These are phyloP conservation scores for Gryllus bimaculatus DNA, from an alignment of 1,140 invertebrate species.

Conservation along the genomic window DNA sequence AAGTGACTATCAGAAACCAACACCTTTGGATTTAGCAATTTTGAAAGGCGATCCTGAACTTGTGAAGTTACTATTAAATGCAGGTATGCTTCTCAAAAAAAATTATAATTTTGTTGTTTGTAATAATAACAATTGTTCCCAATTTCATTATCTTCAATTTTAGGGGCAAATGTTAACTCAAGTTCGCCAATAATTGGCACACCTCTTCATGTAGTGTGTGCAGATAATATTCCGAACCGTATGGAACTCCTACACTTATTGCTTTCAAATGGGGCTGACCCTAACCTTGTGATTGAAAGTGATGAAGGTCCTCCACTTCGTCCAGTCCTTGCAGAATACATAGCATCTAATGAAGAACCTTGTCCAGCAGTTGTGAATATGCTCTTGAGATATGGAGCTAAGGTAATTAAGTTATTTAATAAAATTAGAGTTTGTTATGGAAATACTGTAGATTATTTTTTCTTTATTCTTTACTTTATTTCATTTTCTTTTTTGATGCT, in stretches of 20 bases:
- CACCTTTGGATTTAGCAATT: constrained; percentile 73
- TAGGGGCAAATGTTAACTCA: constrained; percentile 71
- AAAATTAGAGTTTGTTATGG: no score
- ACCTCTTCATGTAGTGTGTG: constrained; percentile 75
- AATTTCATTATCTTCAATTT: constrained; percentile 12
- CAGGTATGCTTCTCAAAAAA: constrained; percentile 41
- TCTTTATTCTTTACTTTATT: no score
- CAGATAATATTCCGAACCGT: constrained; percentile 65
- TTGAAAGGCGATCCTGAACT: constrained; percentile 67
- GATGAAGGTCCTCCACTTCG: constrained; percentile 58
- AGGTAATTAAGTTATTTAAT: constrained; percentile 36
- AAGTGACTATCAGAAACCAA: constrained; percentile 65
- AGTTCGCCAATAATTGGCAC: constrained; percentile 75
- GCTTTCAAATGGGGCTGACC: constrained; percentile 63
- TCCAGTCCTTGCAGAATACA: constrained; percentile 72
- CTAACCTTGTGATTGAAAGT: constrained; percentile 65
- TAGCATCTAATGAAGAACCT: constrained; percentile 63
- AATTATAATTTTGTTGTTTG: not conserved
- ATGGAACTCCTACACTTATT: constrained; percentile 51
- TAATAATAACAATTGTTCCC: not conserved
- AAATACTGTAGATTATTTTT: no score
- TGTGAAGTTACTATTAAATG: constrained; percentile 54
- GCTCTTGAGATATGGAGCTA: constrained; percentile 70
- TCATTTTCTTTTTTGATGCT: no score
- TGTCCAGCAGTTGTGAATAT: constrained; percentile 55